Evolutionary conservation across 2,113 vertebrate genomes (phyloP).

Genomic region (Nestor notabilis): DNA sequence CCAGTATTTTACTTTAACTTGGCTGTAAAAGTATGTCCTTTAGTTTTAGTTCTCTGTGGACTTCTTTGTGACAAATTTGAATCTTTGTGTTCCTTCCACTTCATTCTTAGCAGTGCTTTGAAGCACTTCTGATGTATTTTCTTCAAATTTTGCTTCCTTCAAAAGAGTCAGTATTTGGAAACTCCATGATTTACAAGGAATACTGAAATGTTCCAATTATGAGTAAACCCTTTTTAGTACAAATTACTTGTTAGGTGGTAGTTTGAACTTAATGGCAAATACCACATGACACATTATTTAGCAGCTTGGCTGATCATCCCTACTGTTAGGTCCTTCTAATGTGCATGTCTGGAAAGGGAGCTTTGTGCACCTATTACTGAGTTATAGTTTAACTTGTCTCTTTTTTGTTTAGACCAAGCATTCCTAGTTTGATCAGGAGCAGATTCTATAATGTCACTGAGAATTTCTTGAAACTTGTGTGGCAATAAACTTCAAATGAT

Average conservation of each 20-base stretch:
- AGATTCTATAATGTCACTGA: background rate
- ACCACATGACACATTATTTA: background rate
- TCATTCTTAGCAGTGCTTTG: background rate
- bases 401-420: background rate
- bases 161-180: background rate
- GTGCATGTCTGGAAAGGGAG: background rate
- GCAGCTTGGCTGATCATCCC: background rate
- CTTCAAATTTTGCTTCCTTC: background rate
- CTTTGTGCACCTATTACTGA: background rate
- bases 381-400: background rate
- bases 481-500: background rate
- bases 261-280: background rate
- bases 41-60: background rate
- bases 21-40: background rate
- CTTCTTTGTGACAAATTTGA: background rate
- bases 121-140: background rate
- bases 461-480: background rate
- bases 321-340: background rate
- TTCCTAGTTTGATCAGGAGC: background rate
- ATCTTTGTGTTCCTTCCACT: background rate
- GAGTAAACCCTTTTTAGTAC: background rate
- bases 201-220: rapidly evolving
- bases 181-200: background rate
- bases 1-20: background rate
- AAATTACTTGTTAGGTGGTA: background rate